phyloP scores from a whole-genome alignment of 1,140 invertebrate species.

The Ephestia elutella region DNA sequence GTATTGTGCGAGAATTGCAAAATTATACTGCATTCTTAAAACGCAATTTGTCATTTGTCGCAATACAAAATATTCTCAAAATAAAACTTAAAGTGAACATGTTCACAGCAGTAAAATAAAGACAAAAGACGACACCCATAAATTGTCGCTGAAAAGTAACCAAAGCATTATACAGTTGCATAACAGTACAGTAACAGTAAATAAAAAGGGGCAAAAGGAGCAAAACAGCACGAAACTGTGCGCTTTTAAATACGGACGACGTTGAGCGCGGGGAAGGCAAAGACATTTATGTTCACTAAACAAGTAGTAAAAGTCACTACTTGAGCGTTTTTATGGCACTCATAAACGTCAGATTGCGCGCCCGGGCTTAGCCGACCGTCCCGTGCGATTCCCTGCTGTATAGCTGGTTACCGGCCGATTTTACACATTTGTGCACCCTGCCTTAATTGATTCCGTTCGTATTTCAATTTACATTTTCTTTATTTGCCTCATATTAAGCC shows the following conservation, averaged over 20 bases:
- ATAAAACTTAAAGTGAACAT: conserved; percentile 54
- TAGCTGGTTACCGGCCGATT: conserved; percentile 26
- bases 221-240: conserved; percentile 68
- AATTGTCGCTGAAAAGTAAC: conserved; percentile 68
- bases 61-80: conserved; percentile 35
- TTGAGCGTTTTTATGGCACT: conserved; percentile 76
- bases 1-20: conserved; percentile 7
- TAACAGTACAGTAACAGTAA: conserved; percentile 66
- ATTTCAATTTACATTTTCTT: conserved; percentile 46
- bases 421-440: conserved; percentile 19
- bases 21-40: conserved; percentile 19
- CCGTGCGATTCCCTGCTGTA: conserved; percentile 31
- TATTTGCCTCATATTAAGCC: conserved; percentile 34
- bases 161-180: conserved; percentile 71
- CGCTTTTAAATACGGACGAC: conserved; percentile 73
- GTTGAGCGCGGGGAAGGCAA: conserved; percentile 67
- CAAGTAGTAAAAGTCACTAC: conserved; percentile 76
- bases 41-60: conserved; percentile 26
- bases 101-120: conserved; percentile 61
- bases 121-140: conserved; percentile 65
- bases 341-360: conserved; percentile 75
- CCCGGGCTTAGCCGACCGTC: conserved; percentile 53
- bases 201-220: conserved; percentile 67
- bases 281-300: conserved; percentile 77
- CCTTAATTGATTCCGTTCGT: conserved; percentile 58